Evolutionary conservation across 2,113 vertebrate genomes (phyloP).

Genomic region (Lucifuga dentata): DNA sequence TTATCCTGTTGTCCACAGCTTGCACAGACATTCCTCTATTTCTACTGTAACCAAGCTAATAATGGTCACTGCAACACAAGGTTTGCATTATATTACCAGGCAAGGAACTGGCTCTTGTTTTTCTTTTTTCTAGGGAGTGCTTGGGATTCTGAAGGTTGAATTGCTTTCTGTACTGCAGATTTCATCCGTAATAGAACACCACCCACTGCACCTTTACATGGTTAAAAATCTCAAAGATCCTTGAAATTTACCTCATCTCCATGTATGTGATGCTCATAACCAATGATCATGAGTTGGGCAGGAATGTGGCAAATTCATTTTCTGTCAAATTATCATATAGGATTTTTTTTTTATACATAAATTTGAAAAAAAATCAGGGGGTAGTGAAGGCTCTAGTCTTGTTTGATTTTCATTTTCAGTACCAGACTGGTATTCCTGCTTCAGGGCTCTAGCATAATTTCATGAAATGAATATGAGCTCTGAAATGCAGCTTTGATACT

Average conservation of each 20-base stretch:
- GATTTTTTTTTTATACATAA: too few species aligned
- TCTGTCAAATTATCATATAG: neutral
- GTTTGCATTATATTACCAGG: conserved; percentile 46
- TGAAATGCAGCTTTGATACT: neutral
- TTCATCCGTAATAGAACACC: neutral
- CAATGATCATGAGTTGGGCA: too few species aligned
- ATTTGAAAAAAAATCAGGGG: neutral
- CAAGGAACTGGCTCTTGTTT: conserved; percentile 3
- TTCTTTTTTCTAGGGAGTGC: conserved; percentile 8
- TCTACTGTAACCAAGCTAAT: conserved; percentile 53
- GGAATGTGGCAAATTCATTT: neutral
- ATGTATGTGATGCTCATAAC: too few species aligned
- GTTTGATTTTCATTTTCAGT: neutral
- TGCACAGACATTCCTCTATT: conserved; percentile 57
- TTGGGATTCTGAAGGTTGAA: conserved; percentile 15
- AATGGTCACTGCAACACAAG: conserved; percentile 44
- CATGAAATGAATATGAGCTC: neutral
- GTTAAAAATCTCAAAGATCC: too few species aligned
- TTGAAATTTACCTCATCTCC: too few species aligned
- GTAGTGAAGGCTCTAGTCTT: neutral
- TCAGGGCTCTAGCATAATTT: neutral
- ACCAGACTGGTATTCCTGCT: neutral
- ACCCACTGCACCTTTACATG: neutral
- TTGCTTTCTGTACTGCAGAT: conserved; percentile 7
- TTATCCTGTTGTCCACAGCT: conserved; percentile 45